A percentile compares a stretch with the other conserved stretches of the same genome.
Evolutionary conservation across 2,113 vertebrate species (phyloP).

Genomic region (Zosterops borbonicus): DNA sequence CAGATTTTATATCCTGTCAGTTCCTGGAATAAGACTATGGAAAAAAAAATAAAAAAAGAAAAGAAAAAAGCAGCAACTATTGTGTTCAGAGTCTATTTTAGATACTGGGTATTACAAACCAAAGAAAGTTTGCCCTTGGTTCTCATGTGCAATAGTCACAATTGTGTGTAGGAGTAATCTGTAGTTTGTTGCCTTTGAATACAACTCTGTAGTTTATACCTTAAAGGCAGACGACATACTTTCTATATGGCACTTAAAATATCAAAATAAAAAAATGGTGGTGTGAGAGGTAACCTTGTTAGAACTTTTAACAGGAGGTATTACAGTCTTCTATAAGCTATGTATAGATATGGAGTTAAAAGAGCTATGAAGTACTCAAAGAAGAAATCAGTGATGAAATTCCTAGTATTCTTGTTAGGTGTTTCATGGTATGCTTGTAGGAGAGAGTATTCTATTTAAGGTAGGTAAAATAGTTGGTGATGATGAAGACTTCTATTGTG

Average conservation of each 20-base stretch:
- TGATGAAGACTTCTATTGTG: neutral
- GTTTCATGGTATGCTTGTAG: neutral
- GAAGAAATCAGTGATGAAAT: neutral
- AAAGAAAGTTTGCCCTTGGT: neutral
- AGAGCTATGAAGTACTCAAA: neutral
- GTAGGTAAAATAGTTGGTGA: neutral
- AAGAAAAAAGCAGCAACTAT: neutral
- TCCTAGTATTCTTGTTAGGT: neutral
- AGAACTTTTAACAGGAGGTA: neutral
- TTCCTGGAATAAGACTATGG: neutral
- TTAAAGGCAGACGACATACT: neutral
- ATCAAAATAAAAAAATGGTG: neutral
- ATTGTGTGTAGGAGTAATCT: neutral
- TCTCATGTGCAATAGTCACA: rapidly evolving
- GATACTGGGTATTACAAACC: neutral
- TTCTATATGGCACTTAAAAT: neutral
- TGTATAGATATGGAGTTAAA: neutral
- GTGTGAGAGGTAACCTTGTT: neutral
- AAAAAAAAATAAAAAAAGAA: neutral
- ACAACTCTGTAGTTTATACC: neutral
- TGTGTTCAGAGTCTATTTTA: neutral
- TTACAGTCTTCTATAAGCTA: neutral
- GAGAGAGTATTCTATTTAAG: neutral
- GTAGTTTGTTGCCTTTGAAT: neutral
- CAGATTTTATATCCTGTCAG: neutral